Evolutionary conservation across 2,888 invertebrate genomes (phyloP).

Genomic region (Lycia hirtaria): DNA sequence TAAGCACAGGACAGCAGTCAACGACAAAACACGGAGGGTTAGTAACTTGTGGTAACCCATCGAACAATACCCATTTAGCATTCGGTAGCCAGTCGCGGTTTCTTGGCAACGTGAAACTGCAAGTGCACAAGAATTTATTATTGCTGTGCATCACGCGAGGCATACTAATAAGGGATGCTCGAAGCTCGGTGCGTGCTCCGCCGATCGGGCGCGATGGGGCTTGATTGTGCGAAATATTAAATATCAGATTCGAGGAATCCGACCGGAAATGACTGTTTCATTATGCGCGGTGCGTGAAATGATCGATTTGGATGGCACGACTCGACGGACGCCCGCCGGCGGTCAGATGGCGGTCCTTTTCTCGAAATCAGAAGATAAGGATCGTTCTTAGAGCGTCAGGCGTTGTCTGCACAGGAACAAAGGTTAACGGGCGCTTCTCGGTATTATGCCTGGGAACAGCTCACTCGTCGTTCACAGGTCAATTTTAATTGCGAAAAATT

Average conservation of each 20-base stretch:
- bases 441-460: constrained; percentile 19
- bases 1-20: constrained; percentile 33
- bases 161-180: constrained; percentile 70
- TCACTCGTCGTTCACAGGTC: constrained; percentile 6
- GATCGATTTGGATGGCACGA: constrained; percentile 73
- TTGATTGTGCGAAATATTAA: constrained; percentile 69
- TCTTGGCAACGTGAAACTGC: constrained; percentile 82
- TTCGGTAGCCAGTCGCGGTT: constrained; percentile 76
- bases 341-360: constrained; percentile 51
- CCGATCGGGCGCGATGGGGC: constrained; percentile 49
- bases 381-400: constrained; percentile 58
- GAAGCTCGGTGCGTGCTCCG: constrained; percentile 62
- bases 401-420: constrained; percentile 47
- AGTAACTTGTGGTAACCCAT: constrained; percentile 43
- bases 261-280: constrained; percentile 78
- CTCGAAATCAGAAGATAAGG: constrained; percentile 62
- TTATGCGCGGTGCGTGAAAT: constrained; percentile 77
- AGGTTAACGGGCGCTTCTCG: constrained; percentile 36
- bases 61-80: constrained; percentile 72
- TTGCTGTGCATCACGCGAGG: constrained; percentile 69
- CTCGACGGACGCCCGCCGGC: constrained; percentile 50
- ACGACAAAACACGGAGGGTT: constrained; percentile 1
- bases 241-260: constrained; percentile 74
- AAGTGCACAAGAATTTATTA: constrained; percentile 84
- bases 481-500: constrained; percentile 11